Conservation (phyloP, 2,797 vertebrate genomes). For the Sebastes variabilis region DNA sequence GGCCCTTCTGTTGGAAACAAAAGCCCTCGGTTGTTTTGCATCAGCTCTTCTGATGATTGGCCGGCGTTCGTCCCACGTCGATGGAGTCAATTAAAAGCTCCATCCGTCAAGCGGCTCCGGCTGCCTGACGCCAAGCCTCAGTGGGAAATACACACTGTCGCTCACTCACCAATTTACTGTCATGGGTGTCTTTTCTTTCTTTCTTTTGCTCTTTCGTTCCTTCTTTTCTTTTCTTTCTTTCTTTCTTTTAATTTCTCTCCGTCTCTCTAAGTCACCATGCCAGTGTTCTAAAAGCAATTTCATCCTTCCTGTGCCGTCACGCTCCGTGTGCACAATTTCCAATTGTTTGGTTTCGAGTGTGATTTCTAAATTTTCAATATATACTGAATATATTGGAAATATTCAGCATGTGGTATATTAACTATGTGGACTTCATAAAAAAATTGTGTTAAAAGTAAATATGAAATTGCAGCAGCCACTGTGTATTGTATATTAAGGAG, state of each 20-base stretch:
- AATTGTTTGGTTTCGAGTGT: constrained; percentile 49
- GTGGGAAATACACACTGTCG: constrained; percentile 29
- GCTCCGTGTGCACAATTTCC: constrained; percentile 45
- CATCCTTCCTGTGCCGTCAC: constrained; percentile 58
- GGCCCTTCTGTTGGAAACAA: constrained; percentile 75
- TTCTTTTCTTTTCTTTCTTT: background rate
- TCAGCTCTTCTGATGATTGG: constrained; percentile 63
- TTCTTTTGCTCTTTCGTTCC: background rate
- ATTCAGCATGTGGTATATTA: constrained; percentile 4
- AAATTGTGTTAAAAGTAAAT: constrained; percentile 16
- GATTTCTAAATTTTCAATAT: constrained; percentile 46
- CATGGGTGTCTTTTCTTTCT: constrained; percentile 26
- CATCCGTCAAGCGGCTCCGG: constrained; percentile 65
- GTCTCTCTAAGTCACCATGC: constrained; percentile 30
- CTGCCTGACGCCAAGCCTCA: constrained; percentile 44
- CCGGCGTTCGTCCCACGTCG: constrained; percentile 49
- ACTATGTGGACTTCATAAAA: constrained; percentile 29
- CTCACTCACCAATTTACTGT: constrained; percentile 49
- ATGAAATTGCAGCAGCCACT: constrained; percentile 15
- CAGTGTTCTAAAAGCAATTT: constrained; percentile 61
- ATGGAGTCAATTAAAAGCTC: constrained; percentile 77
- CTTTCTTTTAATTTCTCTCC: background rate
- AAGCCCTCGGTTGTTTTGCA: constrained; percentile 64
- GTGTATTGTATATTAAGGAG: constrained; percentile 15
- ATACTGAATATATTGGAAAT: constrained; percentile 27